Conservation (phyloP, 2,888 invertebrate genomes). For the Pammene fasciana region DNA sequence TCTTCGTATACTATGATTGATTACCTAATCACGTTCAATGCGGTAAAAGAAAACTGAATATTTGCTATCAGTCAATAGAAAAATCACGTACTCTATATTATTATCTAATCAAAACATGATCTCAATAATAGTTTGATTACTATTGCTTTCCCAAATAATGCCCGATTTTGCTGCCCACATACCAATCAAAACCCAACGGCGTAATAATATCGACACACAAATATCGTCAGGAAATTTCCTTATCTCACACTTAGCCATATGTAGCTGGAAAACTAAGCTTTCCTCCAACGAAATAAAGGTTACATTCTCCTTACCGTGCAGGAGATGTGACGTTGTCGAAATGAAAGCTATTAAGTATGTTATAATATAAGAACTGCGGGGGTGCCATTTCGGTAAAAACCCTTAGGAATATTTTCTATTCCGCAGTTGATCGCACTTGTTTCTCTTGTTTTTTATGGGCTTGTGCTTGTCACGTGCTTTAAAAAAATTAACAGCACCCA, state of each 20-base stretch:
- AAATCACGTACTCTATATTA: constrained; percentile 3
- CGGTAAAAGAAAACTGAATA: too few species aligned
- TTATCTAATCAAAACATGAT: constrained; percentile 14
- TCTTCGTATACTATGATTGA: too few species aligned
- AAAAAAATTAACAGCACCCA: background rate
- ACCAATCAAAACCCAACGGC: constrained; percentile 21
- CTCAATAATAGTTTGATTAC: constrained; percentile 21
- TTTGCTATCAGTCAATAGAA: background rate
- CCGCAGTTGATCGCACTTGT: constrained; percentile 27
- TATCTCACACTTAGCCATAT: background rate
- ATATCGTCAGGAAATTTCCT: constrained; percentile 3
- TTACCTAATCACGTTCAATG: too few species aligned
- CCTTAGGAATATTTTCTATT: constrained; percentile 29
- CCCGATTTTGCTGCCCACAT: constrained; percentile 14
- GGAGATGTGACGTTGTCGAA: background rate
- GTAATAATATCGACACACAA: constrained; percentile 24
- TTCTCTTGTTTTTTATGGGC: constrained; percentile 1
- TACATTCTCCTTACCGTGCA: background rate
- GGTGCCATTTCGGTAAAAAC: constrained; percentile 15
- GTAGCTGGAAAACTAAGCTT: background rate
- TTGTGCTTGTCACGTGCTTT: background rate
- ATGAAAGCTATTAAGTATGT: constrained; percentile 1
- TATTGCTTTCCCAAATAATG: constrained; percentile 20
- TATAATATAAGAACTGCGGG: constrained; percentile 13
- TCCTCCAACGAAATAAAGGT: background rate